Evolutionary conservation across 1,140 invertebrate genomes (phyloP), one percentile per base, ranked within the genome.

Genomic region (Cecropterus lyciades): DNA sequence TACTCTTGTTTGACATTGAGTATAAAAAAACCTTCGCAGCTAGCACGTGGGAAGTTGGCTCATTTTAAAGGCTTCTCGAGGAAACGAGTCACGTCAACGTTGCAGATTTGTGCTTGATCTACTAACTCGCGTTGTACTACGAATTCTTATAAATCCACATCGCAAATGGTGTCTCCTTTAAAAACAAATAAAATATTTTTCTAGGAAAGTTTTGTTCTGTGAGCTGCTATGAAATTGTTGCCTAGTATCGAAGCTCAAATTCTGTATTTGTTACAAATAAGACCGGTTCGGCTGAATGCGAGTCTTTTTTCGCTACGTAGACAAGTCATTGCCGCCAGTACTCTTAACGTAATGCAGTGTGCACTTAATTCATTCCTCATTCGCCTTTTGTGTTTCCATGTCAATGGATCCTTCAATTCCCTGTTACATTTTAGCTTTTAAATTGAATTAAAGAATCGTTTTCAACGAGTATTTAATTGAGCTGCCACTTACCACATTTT

Each of bases 61-160:
- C 42, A 57, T n/a, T 59, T 59, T 59, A 59, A 45, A 59, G 55
- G 55, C 55, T 59, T 59, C 55, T 59, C 42, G 42, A 24, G 42
- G 42, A 16, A 56, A 24, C 53, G 10, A 59, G 55, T 59, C 42
- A 45, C 55, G 55, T 45, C 24, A 10, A 43, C 42, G 42, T 57
- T 59, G 55, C 27, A 59, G 55, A 59, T 59, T 59, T 59, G 40
- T 59, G 46, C 55, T 59, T 59, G 55, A 45, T 59, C 40, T 30
- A 59, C 42, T 45, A 46, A 59, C 16, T 37, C 33, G 33, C 33
- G 33, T n/a, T 37, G 33, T 4, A 7, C 0, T 10, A 4, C 1
- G n/a, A 37, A 37, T 37, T 37, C 10, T 1, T 37, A n/a, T 37
- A 37, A 37, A 37, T 1, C 33, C 33, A n/a, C 9, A 11, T 4